Percentiles rank a stretch among this genome's conserved stretches.
These are phyloP conservation scores for Macrotus californicus DNA, from an alignment of 2,113 vertebrate species.

Conservation along the genomic window DNA sequence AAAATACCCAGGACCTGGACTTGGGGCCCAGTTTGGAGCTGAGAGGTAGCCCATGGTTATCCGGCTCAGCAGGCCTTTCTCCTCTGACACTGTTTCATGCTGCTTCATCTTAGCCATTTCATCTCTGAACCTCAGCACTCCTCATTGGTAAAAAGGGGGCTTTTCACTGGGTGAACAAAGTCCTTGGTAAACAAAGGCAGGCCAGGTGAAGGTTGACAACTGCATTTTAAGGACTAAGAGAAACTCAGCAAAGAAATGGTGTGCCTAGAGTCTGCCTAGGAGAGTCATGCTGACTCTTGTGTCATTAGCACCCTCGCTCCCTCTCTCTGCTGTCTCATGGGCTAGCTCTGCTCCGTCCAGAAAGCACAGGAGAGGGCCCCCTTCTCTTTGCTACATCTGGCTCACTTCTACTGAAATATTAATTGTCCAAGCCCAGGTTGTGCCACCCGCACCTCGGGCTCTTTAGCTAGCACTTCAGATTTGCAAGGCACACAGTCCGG, in stretches of 20 bases:
- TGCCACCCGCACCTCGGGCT: neutral
- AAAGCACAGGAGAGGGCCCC: neutral
- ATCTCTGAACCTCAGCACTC: neutral
- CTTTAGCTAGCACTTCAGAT: no score
- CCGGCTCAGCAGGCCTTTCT: neutral
- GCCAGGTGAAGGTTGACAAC: neutral
- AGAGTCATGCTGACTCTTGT: neutral
- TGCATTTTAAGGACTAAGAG: neutral
- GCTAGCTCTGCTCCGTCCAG: no score
- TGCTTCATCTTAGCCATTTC: neutral
- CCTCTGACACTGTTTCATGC: neutral
- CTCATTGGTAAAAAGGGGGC: neutral
- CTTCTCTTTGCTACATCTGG: neutral
- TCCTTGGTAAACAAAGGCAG: neutral
- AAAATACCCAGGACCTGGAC: neutral
- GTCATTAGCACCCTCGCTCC: neutral
- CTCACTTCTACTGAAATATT: neutral
- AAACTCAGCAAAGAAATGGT: neutral
- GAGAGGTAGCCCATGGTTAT: neutral
- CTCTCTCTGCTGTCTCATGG: neutral
- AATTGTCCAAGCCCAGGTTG: neutral
- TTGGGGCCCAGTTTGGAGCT: neutral
- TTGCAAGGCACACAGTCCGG: fast-evolving
- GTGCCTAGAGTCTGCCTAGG: neutral
- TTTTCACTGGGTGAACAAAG: neutral